These are phyloP conservation scores for Isotomurus palustris DNA, from an alignment of 2,888 invertebrate genomes.

Conservation along the genomic window DNA sequence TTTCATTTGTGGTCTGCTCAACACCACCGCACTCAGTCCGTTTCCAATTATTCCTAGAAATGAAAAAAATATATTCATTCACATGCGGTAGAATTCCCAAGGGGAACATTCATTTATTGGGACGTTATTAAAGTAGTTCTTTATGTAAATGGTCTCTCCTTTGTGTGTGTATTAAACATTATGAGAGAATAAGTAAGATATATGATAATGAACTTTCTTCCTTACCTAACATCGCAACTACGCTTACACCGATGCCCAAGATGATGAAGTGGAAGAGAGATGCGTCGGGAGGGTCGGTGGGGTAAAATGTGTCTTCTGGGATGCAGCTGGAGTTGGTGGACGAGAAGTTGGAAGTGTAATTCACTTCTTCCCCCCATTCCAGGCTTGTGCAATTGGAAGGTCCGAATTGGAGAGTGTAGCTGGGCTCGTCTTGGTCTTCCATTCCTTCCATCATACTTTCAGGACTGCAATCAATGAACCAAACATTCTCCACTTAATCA, in stretches of 20 bases:
- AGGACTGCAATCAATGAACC: no score
- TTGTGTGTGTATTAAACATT: neutral
- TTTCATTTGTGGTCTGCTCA: slow-evolving; percentile 89
- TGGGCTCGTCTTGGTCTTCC: neutral
- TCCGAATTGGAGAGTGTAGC: neutral
- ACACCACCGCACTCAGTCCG: slow-evolving; percentile 81
- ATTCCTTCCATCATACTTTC: no score
- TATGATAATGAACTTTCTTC: no score
- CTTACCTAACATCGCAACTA: slow-evolving; percentile 55
- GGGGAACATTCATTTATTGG: no score
- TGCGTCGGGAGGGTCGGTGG: slow-evolving; percentile 43
- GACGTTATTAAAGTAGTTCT: no score
- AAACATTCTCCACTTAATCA: no score
- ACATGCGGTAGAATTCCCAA: neutral
- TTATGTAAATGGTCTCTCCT: neutral
- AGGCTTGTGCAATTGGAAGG: no score
- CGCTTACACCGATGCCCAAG: slow-evolving; percentile 74
- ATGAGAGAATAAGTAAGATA: neutral
- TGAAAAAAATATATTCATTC: neutral
- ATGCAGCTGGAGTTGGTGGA: no score
- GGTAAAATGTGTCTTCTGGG: no score
- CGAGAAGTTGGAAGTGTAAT: no score
- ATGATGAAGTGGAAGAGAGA: slow-evolving; percentile 72
- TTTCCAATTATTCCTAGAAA: slow-evolving; percentile 83
- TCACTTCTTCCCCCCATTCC: no score